Evolutionary conservation across 2,113 vertebrate species (phyloP), one percentile per base, ranked within the genome.

Genomic region (Ophthalmotilapia sp.): DNA sequence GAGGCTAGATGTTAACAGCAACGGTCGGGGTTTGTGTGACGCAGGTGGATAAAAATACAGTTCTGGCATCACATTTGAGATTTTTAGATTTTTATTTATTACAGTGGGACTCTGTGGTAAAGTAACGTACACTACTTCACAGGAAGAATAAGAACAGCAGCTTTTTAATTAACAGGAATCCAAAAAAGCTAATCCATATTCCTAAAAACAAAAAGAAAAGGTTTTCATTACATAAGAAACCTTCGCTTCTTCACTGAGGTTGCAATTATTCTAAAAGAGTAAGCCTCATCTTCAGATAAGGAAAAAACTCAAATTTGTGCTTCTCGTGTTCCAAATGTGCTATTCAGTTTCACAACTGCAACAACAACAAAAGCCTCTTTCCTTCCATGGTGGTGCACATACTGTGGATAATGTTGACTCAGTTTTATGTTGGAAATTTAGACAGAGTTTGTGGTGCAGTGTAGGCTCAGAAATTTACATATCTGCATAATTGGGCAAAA

Each of bases 41-140:
- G 33, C 49, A 89, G 90, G 86, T 91, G 86, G 14, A 82, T 90
- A 87, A 89, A 94, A 55, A 89, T 36, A 82, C 11, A 55, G 40
- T 29, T 81, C 23, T 54, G 19, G 8, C 47, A 51, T 5, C 12
- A 13, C 13, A 81, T 77, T 33, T 26, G 8, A 65, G 23, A 14
- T 26, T 77, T 75, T 31, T n/a, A 42, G 51, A 82, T 80, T 68
- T 86, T 15, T 15, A 80, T 77, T 31, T 19, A 77, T 77, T 86
- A 19, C 7, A 38, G 17, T 13, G 10, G 6, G 26, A 26, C 29
- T 8, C 7, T 73, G 49, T 31, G 82, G 45, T 29, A 17, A n/a
- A 29, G n/a, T 53, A 47, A 19, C 26, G 15, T 15, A 70, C 6
- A 33, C 10, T 42, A 65, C 3, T 54, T 45, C 40, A 47, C 23